These are phyloP conservation scores for Cygnus buccinator DNA, from an alignment of 2,113 vertebrate species.

Conservation along the genomic window DNA sequence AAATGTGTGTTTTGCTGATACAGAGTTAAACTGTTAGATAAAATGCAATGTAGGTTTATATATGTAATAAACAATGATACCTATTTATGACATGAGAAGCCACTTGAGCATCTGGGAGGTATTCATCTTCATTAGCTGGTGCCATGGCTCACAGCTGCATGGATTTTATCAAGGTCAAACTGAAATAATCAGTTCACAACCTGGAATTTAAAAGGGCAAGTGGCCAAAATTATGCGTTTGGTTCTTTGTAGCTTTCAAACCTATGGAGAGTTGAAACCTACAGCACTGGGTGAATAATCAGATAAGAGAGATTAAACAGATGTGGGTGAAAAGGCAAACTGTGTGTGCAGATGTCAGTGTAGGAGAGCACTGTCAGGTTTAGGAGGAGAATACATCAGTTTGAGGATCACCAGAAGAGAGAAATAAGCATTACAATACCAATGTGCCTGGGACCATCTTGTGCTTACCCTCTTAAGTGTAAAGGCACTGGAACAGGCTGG, in stretches of 20 bases:
- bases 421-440: not conserved
- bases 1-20: not conserved
- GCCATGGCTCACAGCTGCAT: not conserved
- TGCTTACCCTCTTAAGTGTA: not conserved
- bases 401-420: not conserved
- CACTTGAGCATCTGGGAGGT: not conserved
- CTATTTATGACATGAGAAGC: not conserved
- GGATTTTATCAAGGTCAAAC: not conserved
- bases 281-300: not conserved
- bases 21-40: not conserved
- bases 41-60: not conserved
- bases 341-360: not conserved
- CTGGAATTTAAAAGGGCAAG: not conserved
- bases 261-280: not conserved
- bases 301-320: not conserved
- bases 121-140: not conserved
- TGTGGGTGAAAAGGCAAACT: not conserved
- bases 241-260: not conserved
- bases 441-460: not conserved
- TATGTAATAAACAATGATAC: not conserved
- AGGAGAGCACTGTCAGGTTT: not conserved
- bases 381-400: not conserved
- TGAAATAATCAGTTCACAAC: not conserved
- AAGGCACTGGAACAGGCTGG: no score
- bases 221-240: not conserved